Percentiles rank a stretch among this genome's conserved stretches.
phyloP scores from a whole-genome alignment of 2,113 vertebrate genomes.

The Stegastes partitus region DNA sequence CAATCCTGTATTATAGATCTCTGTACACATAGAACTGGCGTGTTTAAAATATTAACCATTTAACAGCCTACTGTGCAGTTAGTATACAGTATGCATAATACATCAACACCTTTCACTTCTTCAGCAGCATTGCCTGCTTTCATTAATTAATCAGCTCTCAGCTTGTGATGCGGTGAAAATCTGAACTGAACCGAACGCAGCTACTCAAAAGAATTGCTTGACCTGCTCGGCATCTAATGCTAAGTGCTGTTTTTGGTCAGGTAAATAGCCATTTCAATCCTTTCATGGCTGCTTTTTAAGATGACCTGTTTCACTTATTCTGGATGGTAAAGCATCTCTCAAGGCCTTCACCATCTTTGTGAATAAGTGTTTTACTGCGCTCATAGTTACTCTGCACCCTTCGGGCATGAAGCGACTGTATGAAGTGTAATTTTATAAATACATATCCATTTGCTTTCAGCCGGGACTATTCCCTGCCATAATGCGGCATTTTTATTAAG shows the following conservation, averaged over 20 bases:
- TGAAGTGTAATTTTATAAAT: neutral
- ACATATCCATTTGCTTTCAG: neutral
- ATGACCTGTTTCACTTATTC: conserved; percentile 13
- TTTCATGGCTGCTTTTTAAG: neutral
- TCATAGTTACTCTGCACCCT: neutral
- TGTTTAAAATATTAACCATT: conserved; percentile 6
- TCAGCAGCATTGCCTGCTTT: neutral
- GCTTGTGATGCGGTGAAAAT: neutral
- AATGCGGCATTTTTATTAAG: conserved; percentile 3
- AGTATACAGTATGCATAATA: neutral
- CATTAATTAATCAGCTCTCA: neutral
- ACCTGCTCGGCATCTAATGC: neutral
- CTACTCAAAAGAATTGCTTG: neutral
- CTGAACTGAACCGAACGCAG: neutral
- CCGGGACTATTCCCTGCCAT: neutral
- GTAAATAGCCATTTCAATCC: neutral
- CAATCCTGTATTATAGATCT: conserved; percentile 5
- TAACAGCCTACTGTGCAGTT: neutral
- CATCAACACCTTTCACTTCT: neutral
- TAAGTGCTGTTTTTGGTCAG: neutral
- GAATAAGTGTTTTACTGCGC: neutral
- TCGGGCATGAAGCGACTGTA: neutral
- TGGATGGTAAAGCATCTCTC: neutral
- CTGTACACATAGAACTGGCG: neutral
- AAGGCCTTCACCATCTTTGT: neutral